Conservation (phyloP, 2,888 invertebrate genomes). For the Liopterus haemorrhoidalis region DNA sequence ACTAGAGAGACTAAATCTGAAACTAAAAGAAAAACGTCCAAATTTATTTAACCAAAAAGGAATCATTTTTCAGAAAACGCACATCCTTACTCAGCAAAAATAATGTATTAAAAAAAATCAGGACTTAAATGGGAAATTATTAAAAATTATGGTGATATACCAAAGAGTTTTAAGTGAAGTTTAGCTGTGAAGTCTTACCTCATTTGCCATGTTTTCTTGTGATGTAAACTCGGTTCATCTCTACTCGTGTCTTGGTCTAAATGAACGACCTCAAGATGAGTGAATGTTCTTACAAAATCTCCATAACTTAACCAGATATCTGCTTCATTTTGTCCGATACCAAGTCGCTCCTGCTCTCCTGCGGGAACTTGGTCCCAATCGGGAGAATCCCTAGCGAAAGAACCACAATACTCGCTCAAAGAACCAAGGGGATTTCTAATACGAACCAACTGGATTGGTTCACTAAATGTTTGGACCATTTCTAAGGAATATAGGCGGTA, state of each 20-base stretch:
- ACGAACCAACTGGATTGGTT: constrained; percentile 64
- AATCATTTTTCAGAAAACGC: too few relatives aligned
- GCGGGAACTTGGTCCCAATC: constrained; percentile 74
- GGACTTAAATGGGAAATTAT: too few relatives aligned
- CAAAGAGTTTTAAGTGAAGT: too few relatives aligned
- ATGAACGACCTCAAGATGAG: constrained; percentile 72
- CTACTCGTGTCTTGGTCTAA: constrained; percentile 80
- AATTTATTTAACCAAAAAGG: too few relatives aligned
- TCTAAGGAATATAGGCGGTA: constrained; percentile 70
- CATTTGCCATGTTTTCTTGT: constrained; percentile 82
- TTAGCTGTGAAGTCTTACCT: too few relatives aligned
- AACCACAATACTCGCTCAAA: constrained; percentile 61
- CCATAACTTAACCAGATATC: constrained; percentile 68
- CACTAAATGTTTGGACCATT: constrained; percentile 66
- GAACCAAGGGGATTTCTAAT: constrained; percentile 63
- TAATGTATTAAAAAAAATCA: too few relatives aligned
- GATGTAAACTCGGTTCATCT: constrained; percentile 73
- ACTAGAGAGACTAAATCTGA: too few relatives aligned
- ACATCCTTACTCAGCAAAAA: too few relatives aligned
- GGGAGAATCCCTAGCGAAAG: constrained; percentile 62
- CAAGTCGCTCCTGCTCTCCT: constrained; percentile 66
- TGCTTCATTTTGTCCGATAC: constrained; percentile 57
- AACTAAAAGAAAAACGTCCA: too few relatives aligned
- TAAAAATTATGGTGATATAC: too few relatives aligned
- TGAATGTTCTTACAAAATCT: constrained; percentile 77